A percentile compares a stretch with the other conserved stretches of the same genome.
phyloP scores from a whole-genome alignment of 2,113 vertebrate species.

The Spheniscus mendiculus region DNA sequence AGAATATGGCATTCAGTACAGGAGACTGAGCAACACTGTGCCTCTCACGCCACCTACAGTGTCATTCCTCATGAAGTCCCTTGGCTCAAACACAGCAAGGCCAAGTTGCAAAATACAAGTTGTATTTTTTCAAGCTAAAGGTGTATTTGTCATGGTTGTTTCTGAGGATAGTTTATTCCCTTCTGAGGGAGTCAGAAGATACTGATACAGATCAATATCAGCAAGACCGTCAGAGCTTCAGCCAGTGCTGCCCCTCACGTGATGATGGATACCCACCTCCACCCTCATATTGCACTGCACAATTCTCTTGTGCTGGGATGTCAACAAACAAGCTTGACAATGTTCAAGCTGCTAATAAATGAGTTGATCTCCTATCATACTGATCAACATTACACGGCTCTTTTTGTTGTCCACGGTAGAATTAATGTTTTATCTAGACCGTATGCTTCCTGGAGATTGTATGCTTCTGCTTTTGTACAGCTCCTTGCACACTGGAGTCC shows the following conservation, averaged over 20 bases:
- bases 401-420: neutral
- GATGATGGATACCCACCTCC: neutral
- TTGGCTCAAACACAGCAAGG: neutral
- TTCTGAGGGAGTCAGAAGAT: neutral
- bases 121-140: neutral
- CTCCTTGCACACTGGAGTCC: neutral
- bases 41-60: accelerated
- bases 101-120: neutral
- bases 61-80: neutral
- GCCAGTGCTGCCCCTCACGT: accelerated
- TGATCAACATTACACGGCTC: neutral
- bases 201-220: neutral
- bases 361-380: neutral
- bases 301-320: neutral
- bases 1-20: neutral
- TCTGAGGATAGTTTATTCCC: neutral
- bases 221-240: neutral
- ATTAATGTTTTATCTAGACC: neutral
- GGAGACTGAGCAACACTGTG: neutral
- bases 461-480: neutral
- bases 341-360: neutral
- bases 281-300: neutral
- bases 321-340: neutral
- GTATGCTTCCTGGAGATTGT: neutral
- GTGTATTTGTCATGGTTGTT: neutral